phyloP scores from a whole-genome alignment of 2,888 invertebrate species.

The Clanis bilineata region DNA sequence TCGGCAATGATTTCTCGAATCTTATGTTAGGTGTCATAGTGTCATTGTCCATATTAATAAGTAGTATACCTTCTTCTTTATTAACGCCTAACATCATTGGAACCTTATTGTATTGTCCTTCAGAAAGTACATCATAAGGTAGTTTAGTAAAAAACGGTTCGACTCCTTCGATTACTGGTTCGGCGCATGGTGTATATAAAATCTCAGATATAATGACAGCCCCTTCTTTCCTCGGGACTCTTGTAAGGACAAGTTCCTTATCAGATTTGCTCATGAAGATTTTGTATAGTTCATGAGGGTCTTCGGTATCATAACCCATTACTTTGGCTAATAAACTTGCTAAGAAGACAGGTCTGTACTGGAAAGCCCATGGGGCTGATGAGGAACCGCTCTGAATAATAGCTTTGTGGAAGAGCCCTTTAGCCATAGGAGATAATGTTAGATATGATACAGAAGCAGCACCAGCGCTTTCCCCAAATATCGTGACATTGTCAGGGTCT shows the following conservation, averaged over 20 bases:
- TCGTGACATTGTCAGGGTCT: conserved; percentile 58
- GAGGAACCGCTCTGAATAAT: conserved; percentile 69
- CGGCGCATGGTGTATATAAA: conserved; percentile 59
- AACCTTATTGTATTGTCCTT: conserved; percentile 58
- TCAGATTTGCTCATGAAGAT: conserved; percentile 54
- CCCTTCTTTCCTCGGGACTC: conserved; percentile 54
- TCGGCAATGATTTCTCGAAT: conserved; percentile 57
- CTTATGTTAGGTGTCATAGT: conserved; percentile 45
- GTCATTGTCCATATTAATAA: conserved; percentile 53
- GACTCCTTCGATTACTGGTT: conserved; percentile 53
- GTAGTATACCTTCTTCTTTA: conserved; percentile 56
- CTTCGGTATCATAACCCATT: conserved; percentile 50
- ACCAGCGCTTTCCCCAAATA: conserved; percentile 72
- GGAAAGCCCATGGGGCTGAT: conserved; percentile 56
- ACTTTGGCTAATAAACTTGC: conserved; percentile 58
- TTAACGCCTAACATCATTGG: conserved; percentile 63
- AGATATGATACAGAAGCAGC: conserved; percentile 61
- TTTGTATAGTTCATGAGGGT: conserved; percentile 55
- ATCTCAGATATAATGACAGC: conserved; percentile 52
- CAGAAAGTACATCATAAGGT: conserved; percentile 49
- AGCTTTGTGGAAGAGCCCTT: conserved; percentile 65
- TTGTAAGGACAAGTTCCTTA: conserved; percentile 52
- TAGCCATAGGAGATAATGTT: conserved; percentile 62
- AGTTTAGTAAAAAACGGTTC: conserved; percentile 61
- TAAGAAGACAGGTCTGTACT: conserved; percentile 54